Base-by-base conservation (phyloP, 1,140 invertebrate species). In the Drosophila azteca region DNA sequence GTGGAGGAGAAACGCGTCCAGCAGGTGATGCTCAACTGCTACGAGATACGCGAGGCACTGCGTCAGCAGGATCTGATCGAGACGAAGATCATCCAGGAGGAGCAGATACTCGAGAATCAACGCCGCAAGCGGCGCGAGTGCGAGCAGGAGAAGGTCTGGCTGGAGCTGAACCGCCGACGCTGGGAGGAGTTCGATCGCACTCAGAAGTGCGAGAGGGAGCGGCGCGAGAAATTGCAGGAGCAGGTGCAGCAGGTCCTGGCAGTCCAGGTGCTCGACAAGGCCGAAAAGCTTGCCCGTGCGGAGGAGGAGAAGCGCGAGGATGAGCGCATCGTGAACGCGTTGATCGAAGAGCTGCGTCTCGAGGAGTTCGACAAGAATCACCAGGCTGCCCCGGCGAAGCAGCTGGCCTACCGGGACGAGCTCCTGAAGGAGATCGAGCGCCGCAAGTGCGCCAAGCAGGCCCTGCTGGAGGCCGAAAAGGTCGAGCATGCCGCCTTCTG, bases 21-120 rank as follows among this genome's bases (percentile, higher is more conserved):
- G 45, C 83, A 85, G 44, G 59, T 77, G 9, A 90, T 91, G 77
- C 48, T 68, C 5, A 79, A 77, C 52, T 91, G 90, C 66, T 83
- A 89, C 52, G 90, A 91, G 53, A 69, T 91, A 6, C 90, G 90
- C n/a, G 77, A 91, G 51, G 77, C 75, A 0, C 11, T 90, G 59
- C 65, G 90, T 1, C 62, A 68, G 11, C 68, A 75, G 41, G 80
- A 91, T 20, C 51, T 73, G 13, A 39, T 55, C n/a, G 69, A 89
- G n/a, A 77, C 67, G 0, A 75, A 75, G 15, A 58, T 78, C 4
- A 69, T 79, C 17, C 90, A 89, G 20, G 65, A 79, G 64, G 83
- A 91, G 48, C 90, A 91, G 52, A 91, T 91, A 6, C 52, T 60
- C 13, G 90, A 91, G 29, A 90, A 91, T 13, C 29, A 63, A 15